Evolutionary conservation across 2,113 vertebrate species (phyloP).

Genomic region (Ranitomeya variabilis): DNA sequence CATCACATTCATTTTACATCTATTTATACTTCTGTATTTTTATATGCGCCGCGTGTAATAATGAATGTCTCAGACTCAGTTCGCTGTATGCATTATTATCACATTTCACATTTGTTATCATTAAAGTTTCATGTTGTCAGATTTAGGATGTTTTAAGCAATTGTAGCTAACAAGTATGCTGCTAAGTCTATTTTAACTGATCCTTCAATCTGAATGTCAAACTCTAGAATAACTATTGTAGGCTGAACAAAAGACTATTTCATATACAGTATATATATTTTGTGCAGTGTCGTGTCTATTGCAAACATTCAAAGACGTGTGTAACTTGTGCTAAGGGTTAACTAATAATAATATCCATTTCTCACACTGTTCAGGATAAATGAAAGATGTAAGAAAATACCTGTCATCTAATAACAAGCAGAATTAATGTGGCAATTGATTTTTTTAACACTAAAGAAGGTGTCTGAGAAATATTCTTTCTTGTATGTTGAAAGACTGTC

Average conservation of each 20-base stretch:
- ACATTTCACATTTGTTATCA: slow-evolving; percentile 25
- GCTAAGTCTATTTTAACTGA: background rate
- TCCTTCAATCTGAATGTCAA: slow-evolving; percentile 7
- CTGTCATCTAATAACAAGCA: slow-evolving; percentile 31
- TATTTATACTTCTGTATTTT: slow-evolving; percentile 35
- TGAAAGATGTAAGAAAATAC: slow-evolving; percentile 16
- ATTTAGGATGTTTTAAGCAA: slow-evolving; percentile 34
- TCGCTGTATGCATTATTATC: slow-evolving; percentile 3
- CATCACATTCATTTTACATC: slow-evolving; percentile 7
- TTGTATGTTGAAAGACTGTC: slow-evolving; percentile 44
- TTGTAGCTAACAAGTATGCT: slow-evolving; percentile 9
- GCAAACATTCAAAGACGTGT: background rate
- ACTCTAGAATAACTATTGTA: background rate
- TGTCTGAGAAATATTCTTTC: slow-evolving; percentile 32
- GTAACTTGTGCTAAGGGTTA: background rate
- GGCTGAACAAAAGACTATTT: background rate
- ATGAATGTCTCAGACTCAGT: background rate
- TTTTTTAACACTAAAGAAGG: slow-evolving; percentile 40
- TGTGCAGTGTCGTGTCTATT: background rate
- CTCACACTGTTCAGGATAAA: background rate
- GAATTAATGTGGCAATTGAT: slow-evolving; percentile 46
- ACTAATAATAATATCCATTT: background rate
- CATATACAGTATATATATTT: background rate
- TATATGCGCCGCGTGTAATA: slow-evolving; percentile 10
- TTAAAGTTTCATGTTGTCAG: slow-evolving; percentile 42